Evolutionary conservation across 2,888 invertebrate species (phyloP).

Genomic region (Diarsia brunnea): DNA sequence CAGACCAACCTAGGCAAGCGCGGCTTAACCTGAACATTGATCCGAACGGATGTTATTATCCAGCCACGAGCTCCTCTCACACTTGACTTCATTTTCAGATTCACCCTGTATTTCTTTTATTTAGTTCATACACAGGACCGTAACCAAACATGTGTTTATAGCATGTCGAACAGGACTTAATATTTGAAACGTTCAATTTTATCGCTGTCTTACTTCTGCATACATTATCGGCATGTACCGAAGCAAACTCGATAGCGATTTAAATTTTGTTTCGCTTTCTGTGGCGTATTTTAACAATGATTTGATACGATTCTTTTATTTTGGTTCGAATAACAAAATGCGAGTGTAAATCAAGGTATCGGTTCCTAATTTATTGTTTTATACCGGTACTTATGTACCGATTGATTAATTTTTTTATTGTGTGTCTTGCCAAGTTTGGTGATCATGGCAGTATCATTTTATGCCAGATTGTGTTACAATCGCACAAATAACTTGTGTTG

Average conservation of each 20-base stretch:
- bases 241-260: conserved; percentile 56
- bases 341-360: conserved; percentile 52
- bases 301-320: conserved; percentile 41
- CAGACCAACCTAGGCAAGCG: no score
- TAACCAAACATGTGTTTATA: conserved; percentile 71
- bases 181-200: conserved; percentile 63
- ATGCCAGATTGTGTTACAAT: background rate
- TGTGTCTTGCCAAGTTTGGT: background rate
- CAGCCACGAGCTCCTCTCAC: no score
- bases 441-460: background rate
- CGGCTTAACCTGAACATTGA: no score
- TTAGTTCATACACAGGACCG: conserved; percentile 60
- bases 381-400: conserved; percentile 2
- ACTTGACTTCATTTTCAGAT: background rate
- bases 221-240: conserved; percentile 55
- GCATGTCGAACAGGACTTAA: conserved; percentile 69
- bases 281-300: conserved; percentile 59
- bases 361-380: conserved; percentile 51
- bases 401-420: conserved; percentile 20
- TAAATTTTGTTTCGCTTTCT: conserved; percentile 59
- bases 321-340: conserved; percentile 44
- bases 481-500: background rate
- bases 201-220: conserved; percentile 53
- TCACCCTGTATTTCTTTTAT: conserved; percentile 62
- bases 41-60: no score